Percentiles rank a stretch among this genome's conserved stretches.
Conservation (phyloP, 2,113 vertebrate genomes). For the Silurus asotus region DNA sequence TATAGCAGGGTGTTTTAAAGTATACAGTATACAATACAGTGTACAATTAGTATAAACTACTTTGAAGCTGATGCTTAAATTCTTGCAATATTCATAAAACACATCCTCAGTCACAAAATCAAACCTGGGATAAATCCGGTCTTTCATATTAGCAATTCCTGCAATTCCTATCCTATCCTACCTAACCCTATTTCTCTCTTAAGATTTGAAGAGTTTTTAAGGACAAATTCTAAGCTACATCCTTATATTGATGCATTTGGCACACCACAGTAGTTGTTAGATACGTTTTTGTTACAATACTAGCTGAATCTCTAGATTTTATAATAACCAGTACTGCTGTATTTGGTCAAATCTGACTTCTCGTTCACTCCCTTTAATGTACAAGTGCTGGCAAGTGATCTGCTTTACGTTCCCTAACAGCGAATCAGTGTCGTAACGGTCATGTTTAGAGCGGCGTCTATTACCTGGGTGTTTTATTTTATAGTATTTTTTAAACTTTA, state of each 20-base stretch:
- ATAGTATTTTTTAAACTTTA: constrained; percentile 30
- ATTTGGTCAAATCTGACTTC: neutral
- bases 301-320: neutral
- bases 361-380: neutral
- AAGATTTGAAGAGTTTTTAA: neutral
- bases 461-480: constrained; percentile 8
- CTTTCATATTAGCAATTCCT: neutral
- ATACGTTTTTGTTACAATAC: neutral
- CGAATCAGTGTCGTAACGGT: neutral
- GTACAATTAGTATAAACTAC: neutral
- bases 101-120: neutral
- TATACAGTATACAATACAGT: neutral
- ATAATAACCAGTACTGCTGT: neutral
- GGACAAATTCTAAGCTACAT: neutral
- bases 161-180: neutral
- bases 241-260: neutral
- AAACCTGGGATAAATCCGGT: neutral
- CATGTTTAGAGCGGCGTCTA: constrained; percentile 21
- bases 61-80: neutral
- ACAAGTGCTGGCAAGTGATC: neutral
- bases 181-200: neutral
- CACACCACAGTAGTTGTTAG: neutral
- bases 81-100: neutral
- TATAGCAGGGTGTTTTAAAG: neutral
- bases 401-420: neutral